Conservation (phyloP, 2,113 vertebrate species). For the Microtus montanus region DNA sequence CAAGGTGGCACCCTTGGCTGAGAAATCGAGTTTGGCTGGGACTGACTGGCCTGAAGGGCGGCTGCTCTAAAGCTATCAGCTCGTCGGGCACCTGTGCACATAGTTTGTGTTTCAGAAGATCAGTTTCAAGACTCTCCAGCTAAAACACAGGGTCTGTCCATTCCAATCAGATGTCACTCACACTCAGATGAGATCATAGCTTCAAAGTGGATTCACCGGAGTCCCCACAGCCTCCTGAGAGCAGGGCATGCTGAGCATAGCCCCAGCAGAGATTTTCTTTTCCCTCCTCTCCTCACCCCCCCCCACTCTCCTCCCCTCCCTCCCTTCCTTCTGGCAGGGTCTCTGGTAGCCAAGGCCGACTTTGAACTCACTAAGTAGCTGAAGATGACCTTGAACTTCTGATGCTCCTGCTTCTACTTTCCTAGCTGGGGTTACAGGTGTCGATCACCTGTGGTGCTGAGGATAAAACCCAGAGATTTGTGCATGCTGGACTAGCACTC, state of each 20-base stretch:
- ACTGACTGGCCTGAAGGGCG: rapidly evolving
- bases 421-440: neutral
- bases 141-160: neutral
- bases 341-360: too few relatives aligned
- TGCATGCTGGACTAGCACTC: neutral
- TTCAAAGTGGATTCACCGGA: neutral
- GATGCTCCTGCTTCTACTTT: neutral
- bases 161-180: neutral
- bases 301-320: neutral
- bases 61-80: neutral
- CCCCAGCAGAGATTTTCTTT: neutral
- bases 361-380: neutral
- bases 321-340: neutral
- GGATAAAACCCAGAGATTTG: neutral
- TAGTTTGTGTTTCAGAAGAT: neutral
- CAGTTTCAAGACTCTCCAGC: neutral
- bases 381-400: neutral
- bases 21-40: neutral
- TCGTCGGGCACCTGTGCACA: rapidly evolving
- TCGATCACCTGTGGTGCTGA: neutral
- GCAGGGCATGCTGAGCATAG: neutral
- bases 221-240: neutral
- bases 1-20: constrained; percentile 62
- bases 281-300: too few relatives aligned
- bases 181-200: neutral